Base-by-base conservation (phyloP, 2,888 invertebrate species). In the Neuroscelio doddi region DNA sequence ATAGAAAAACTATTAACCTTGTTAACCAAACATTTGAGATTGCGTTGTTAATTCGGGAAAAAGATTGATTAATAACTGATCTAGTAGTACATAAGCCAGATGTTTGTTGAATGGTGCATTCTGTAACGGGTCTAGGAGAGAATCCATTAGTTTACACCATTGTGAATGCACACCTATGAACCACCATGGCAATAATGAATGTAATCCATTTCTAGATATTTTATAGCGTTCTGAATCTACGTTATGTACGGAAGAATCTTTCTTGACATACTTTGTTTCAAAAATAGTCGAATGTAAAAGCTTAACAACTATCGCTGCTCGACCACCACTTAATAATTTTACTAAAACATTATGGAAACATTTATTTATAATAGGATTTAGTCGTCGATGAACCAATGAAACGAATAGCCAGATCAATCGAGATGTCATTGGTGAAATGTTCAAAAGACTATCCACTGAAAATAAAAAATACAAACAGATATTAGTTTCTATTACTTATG, bases 71-170 rank as follows among this genome's bases (percentile, higher is more conserved):
- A 94, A 77, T 51, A 94, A 86, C 50, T 92, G 87, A 82, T 96
- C 96, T 71, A 96, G 83, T 49, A 95, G 85, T 72, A 91, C 90
- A 84, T 95, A 95, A 64, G 90, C 90, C 70, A 95, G 85, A 83
- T 88, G 88, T 74, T 89, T 89, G 76, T 90, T 90, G 38, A 89
- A 83, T 32, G 86, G 80, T 7, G 89, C 88, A 69, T 86, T 85
- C 77, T 90, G 90, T 26, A 85, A 66, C 1, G 84, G 79, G 49
- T 83, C 79, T 15, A 84, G 67, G n/a, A 84, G 62, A 0, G 80
- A 71, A 57, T 80, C 77, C 76, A 80, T 80, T 8, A 83, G 49
- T 53, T 71, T 74, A 27, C 69, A 72, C 83, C 83, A 83, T 12
- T 74, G 76, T 3, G 74, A 74, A 58, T 75, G 76, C 26, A 81